These are phyloP conservation scores for Cephus nigrinus DNA, from an alignment of 2,888 invertebrate genomes.

Conservation along the genomic window DNA sequence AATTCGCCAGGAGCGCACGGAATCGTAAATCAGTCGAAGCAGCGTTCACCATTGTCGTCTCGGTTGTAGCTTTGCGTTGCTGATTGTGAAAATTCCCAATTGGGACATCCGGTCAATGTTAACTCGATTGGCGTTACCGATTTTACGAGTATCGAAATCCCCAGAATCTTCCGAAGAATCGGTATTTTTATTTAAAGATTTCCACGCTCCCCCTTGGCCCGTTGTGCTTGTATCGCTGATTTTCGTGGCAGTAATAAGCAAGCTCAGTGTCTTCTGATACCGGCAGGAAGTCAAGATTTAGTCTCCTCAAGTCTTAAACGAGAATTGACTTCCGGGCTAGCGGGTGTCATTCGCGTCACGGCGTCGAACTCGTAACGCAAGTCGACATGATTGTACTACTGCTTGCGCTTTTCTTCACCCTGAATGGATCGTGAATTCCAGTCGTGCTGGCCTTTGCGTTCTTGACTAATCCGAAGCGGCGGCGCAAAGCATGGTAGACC, in stretches of 20 bases:
- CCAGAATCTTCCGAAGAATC: not conserved
- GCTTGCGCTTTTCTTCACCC: constrained; percentile 46
- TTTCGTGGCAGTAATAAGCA: not conserved
- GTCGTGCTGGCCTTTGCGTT: constrained; percentile 26
- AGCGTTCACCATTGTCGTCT: not conserved
- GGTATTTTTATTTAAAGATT: not conserved
- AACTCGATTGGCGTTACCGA: not conserved
- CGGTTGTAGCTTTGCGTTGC: not conserved
- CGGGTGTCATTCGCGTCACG: not conserved
- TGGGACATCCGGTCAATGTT: not conserved
- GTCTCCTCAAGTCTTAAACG: not conserved
- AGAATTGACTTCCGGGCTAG: not conserved
- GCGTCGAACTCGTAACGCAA: constrained; percentile 32
- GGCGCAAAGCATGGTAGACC: constrained; percentile 72
- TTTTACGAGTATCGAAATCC: not conserved
- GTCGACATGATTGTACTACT: constrained; percentile 53
- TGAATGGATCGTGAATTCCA: constrained; percentile 44
- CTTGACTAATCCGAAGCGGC: constrained; percentile 63
- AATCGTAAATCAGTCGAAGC: constrained; percentile 1
- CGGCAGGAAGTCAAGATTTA: not conserved
- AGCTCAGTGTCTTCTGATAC: not conserved
- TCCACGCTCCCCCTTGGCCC: not conserved
- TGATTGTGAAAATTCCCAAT: not conserved
- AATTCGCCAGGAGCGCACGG: constrained; percentile 2
- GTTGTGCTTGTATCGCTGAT: not conserved